Percentiles rank a stretch among this genome's conserved stretches.
Evolutionary conservation across 1,140 invertebrate genomes (phyloP).

Genomic region (Drosophila navojoa): DNA sequence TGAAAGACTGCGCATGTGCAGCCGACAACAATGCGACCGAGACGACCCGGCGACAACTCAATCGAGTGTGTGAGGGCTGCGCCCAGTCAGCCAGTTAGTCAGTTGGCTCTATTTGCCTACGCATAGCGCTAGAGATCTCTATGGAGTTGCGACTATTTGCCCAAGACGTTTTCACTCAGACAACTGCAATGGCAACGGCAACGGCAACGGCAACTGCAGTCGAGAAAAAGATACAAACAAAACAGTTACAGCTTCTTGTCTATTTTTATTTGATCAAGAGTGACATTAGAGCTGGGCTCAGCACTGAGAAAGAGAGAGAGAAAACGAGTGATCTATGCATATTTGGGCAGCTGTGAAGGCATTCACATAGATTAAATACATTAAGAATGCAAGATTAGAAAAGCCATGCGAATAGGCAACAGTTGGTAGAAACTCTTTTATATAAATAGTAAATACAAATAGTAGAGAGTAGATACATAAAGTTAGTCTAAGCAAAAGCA

Average conservation of each 20-base stretch:
- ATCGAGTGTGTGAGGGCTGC: conserved; percentile 36
- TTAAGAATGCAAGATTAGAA: conserved; percentile 30
- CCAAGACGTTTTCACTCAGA: conserved; percentile 60
- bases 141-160: conserved; percentile 47
- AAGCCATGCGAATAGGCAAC: conserved; percentile 20
- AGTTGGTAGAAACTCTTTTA: conserved; percentile 17
- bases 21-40: conserved; percentile 42
- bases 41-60: conserved; percentile 52
- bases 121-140: conserved; percentile 13
- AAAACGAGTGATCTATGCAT: conserved; percentile 2
- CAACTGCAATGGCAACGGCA: conserved; percentile 19
- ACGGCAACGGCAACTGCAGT: conserved; percentile 44
- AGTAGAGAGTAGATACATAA: no score
- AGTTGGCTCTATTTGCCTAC: conserved; percentile 42
- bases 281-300: conserved; percentile 33
- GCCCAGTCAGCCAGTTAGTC: conserved; percentile 8
- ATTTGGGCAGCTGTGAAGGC: conserved; percentile 44
- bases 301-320: neutral
- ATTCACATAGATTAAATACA: conserved; percentile 2
- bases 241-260: conserved; percentile 74
- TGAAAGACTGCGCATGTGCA: conserved; percentile 63
- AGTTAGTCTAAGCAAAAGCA: neutral
- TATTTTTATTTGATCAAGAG: conserved; percentile 70
- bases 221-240: conserved; percentile 12
- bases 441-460: no score